Base-by-base conservation (phyloP, 2,888 invertebrate genomes). In the Pristionchus exspectatus region DNA sequence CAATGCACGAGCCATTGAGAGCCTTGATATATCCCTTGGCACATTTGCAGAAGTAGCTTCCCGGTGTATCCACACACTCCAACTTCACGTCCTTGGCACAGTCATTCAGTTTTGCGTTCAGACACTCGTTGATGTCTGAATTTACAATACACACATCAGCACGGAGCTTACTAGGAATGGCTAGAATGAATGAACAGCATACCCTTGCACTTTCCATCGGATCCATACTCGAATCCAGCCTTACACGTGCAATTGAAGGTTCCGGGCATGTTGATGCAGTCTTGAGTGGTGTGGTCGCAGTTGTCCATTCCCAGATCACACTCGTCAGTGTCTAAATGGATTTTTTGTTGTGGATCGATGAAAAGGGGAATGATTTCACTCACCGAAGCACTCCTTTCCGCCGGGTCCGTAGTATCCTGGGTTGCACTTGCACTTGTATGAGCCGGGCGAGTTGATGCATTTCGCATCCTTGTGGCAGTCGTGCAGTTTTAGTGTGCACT, bases 351-450 rank as follows among this genome's bases (percentile, higher is more conserved):
- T 12, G 77, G 14, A 18, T 3, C 7, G 2, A 10, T 59, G 21
- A 56, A 85, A 59, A 14, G 30, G 16, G 30, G 30, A 2, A 18
- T n/a, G n/a, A n/a, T 7, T 24, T 30, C 33, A 14, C 50, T 74
- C 56, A 88, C 87, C 87, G 74, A 44, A 56, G 74, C 87, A 88
- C 27, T 88, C n/a, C 33, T 74, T 74, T 63, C 87, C 74, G 16
- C 74, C 50, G 24, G 56, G 56, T 30, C 88, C 88, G 54, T 44
- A 63, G 93, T 96, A 97, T 0, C 97, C 97, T 12, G 96, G 95
- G 72, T 96, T 96, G 93, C 97, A 97, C 90, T 94, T 90, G 89
- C 93, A 93, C 18, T 59, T 30, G 90, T 88, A 93, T 4, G 91
- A 90, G 30, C 94, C 94, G 7, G 91, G 88, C 16, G 50, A 54